Conservation (phyloP, 2,888 invertebrate genomes). For the Pollenia angustigena region DNA sequence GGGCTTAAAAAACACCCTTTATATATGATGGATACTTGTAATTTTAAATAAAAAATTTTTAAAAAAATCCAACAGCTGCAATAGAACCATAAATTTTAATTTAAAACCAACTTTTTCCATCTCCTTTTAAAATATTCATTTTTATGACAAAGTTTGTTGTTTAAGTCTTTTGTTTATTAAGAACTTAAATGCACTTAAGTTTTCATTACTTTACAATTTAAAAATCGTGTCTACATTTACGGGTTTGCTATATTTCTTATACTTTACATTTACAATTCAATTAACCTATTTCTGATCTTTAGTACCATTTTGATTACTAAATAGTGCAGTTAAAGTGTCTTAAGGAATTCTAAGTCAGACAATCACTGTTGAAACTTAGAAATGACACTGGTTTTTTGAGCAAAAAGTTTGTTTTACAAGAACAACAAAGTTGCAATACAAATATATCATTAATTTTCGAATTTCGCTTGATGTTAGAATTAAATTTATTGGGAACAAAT, state of each 20-base stretch:
- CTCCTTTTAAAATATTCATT: no score
- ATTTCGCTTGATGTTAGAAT: no score
- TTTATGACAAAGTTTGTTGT: slow-evolving; percentile 3
- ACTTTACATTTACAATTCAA: slow-evolving; percentile 23
- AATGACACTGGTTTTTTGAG: no score
- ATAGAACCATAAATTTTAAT: neutral
- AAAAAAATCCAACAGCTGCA: neutral
- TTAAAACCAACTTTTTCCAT: neutral
- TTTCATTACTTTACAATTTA: slow-evolving; percentile 27
- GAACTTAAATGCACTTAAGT: neutral
- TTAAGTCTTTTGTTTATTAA: slow-evolving; percentile 25
- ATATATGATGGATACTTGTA: no score
- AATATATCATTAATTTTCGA: neutral
- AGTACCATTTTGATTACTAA: neutral
- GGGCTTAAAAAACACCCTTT: no score
- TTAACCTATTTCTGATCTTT: slow-evolving; percentile 49
- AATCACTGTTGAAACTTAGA: no score
- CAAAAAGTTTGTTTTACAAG: neutral
- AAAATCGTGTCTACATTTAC: neutral
- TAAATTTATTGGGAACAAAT: no score
- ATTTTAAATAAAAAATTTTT: no score
- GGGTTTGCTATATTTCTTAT: slow-evolving; percentile 5
- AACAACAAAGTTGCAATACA: slow-evolving; percentile 4
- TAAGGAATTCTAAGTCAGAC: no score
- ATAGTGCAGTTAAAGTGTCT: no score